Percentiles rank a stretch among this genome's conserved stretches.
Evolutionary conservation across 2,113 vertebrate species (phyloP).

Genomic region (Rhynchopsitta pachyrhyncha): DNA sequence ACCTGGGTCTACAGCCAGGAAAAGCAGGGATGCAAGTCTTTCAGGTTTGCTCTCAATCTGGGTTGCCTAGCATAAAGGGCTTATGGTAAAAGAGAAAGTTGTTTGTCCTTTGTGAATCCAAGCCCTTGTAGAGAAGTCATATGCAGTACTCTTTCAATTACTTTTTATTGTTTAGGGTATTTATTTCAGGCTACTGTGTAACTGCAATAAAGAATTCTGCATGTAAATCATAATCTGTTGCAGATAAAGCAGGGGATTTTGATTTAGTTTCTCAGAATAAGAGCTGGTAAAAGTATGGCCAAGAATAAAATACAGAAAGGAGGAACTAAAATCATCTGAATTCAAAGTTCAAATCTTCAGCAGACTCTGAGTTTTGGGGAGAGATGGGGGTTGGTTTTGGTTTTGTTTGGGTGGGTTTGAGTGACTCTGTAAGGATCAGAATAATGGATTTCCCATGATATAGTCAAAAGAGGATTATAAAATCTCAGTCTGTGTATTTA

Average conservation of each 20-base stretch:
- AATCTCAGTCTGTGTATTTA: background rate
- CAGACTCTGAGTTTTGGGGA: background rate
- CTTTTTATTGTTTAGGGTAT: background rate
- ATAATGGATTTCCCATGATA: background rate
- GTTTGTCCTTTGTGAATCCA: background rate
- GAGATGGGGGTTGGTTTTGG: background rate
- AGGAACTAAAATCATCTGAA: background rate
- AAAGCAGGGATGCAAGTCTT: constrained; percentile 1
- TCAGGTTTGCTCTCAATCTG: background rate
- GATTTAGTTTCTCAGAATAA: background rate
- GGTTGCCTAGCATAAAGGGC: background rate
- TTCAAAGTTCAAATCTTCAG: background rate
- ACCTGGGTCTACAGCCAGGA: background rate
- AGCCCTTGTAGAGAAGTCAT: background rate
- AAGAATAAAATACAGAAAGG: background rate
- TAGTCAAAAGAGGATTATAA: constrained; percentile 40
- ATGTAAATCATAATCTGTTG: background rate
- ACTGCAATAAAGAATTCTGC: background rate
- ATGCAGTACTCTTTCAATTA: background rate
- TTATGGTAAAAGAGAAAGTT: background rate
- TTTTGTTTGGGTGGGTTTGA: background rate
- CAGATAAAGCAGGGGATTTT: background rate
- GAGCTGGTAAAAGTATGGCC: background rate
- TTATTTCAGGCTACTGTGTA: background rate
- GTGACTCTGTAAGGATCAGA: background rate